Conservation (phyloP, 2,888 invertebrate genomes). For the Alsophila aescularia region DNA sequence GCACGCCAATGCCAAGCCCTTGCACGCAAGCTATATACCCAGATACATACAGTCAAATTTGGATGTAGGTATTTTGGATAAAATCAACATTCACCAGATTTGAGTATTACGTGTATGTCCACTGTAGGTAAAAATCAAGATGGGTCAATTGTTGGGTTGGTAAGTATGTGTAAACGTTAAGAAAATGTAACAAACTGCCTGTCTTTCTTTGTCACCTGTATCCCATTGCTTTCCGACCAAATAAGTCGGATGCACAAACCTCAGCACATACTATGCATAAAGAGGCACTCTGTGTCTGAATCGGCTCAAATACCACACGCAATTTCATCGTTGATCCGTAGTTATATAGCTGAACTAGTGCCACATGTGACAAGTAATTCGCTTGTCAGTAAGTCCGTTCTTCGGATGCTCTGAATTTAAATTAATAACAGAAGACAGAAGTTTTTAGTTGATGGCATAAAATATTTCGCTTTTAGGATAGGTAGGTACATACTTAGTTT, state of each 20-base stretch:
- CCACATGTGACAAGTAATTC: conserved; percentile 12
- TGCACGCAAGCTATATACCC: conserved; percentile 23
- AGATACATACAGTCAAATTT: conserved; percentile 3
- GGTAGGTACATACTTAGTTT: too few relatives aligned
- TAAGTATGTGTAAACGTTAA: too few relatives aligned
- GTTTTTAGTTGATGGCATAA: too few relatives aligned
- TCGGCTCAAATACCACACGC: conserved; percentile 23
- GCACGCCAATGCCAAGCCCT: conserved; percentile 28
- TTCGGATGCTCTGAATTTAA: background rate
- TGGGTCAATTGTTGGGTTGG: too few relatives aligned
- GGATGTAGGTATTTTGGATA: background rate
- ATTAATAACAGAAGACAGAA: background rate
- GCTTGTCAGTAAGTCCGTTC: conserved; percentile 10
- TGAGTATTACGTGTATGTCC: too few relatives aligned
- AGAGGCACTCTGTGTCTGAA: conserved; percentile 11
- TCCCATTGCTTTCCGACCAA: background rate
- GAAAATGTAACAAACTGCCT: too few relatives aligned
- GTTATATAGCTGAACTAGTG: conserved; percentile 15
- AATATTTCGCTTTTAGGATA: too few relatives aligned
- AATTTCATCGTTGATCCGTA: conserved; percentile 21
- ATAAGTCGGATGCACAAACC: background rate
- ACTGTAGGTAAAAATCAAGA: too few relatives aligned
- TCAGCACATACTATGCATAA: background rate
- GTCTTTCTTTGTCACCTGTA: too few relatives aligned
- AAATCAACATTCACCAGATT: too few relatives aligned